phyloP scores from a whole-genome alignment of 2,113 vertebrate genomes.

The Taurulus bubalis region DNA sequence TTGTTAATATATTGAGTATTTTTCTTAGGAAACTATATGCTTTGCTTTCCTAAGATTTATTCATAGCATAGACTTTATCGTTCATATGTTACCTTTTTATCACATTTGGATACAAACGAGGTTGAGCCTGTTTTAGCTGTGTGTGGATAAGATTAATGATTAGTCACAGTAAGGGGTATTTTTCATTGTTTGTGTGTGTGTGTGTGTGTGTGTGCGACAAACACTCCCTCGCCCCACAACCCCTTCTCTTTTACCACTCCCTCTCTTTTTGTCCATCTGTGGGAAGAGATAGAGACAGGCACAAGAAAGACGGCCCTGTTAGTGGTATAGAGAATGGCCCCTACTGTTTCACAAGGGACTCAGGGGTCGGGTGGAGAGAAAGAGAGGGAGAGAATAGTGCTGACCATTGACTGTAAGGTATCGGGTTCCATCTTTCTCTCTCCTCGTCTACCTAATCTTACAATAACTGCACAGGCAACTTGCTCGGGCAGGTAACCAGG shows the following conservation, averaged over 20 bases:
- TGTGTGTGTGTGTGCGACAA: no score
- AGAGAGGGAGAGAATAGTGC: slow-evolving; percentile 43
- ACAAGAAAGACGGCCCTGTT: slow-evolving; percentile 84
- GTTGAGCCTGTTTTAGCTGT: neutral
- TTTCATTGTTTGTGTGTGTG: slow-evolving; percentile 13
- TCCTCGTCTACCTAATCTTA: slow-evolving; percentile 61
- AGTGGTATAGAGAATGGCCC: slow-evolving; percentile 75
- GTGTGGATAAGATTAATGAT: slow-evolving; percentile 24
- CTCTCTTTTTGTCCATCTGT: slow-evolving; percentile 58
- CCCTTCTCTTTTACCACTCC: slow-evolving; percentile 43
- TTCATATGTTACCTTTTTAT: neutral
- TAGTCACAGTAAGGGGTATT: slow-evolving; percentile 6
- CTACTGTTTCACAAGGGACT: slow-evolving; percentile 75
- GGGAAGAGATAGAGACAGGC: slow-evolving; percentile 67
- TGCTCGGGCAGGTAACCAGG: slow-evolving; percentile 80
- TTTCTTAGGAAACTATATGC: neutral
- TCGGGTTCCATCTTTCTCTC: slow-evolving; percentile 68
- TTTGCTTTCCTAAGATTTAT: neutral
- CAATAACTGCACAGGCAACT: slow-evolving; percentile 50
- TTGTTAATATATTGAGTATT: neutral
- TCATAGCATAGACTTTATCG: neutral
- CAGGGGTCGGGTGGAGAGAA: slow-evolving; percentile 42
- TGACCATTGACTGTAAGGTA: slow-evolving; percentile 74
- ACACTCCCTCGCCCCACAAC: slow-evolving; percentile 30
- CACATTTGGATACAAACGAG: neutral